Conservation (phyloP, 2,888 invertebrate species). For the Imbricaverruca yamaguchii region DNA sequence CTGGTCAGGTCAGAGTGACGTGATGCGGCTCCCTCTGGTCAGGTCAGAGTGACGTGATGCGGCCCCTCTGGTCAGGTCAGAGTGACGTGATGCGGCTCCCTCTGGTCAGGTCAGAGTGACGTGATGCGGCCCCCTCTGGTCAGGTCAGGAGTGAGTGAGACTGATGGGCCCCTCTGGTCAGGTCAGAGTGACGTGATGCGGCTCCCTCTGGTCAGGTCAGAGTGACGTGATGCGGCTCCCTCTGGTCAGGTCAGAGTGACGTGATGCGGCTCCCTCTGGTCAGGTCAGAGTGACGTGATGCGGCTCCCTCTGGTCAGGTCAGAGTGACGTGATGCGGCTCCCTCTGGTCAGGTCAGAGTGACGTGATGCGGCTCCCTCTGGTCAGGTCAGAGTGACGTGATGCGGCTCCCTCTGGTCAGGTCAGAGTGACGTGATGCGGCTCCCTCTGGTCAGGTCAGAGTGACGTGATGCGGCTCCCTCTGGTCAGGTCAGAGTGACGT, state of each 20-base stretch:
- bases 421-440: neutral
- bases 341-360: neutral
- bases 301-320: neutral
- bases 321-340: neutral
- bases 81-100: too few relatives aligned
- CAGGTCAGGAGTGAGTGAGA: too few relatives aligned
- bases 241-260: neutral
- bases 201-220: neutral
- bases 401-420: neutral
- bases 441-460: neutral
- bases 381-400: neutral
- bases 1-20: too few relatives aligned
- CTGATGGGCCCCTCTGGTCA: neutral
- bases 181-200: neutral
- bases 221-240: neutral
- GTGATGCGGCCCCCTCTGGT: too few relatives aligned
- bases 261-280: neutral
- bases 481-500: neutral
- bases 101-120: too few relatives aligned
- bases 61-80: too few relatives aligned
- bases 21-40: too few relatives aligned
- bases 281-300: neutral
- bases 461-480: neutral
- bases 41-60: too few relatives aligned
- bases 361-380: neutral